Percentiles rank a stretch among this genome's conserved stretches.
Evolutionary conservation across 1,140 invertebrate genomes (phyloP).

Genomic region (Drosophila hydei): DNA sequence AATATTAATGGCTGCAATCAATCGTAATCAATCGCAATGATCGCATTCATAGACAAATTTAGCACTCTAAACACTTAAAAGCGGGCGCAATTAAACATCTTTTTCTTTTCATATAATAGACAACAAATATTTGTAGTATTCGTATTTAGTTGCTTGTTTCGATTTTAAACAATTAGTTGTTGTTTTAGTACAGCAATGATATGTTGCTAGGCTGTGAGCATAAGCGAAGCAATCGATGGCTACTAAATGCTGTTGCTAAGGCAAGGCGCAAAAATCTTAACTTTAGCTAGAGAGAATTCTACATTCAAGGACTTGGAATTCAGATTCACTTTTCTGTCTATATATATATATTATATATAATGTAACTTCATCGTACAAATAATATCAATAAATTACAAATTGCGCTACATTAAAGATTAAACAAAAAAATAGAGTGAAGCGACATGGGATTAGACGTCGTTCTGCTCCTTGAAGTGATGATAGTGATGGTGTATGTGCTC

Average conservation of each 20-base stretch:
- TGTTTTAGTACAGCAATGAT: constrained; percentile 52
- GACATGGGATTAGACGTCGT: constrained; percentile 68
- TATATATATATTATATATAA: neutral
- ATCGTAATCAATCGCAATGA: constrained; percentile 36
- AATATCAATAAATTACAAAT: constrained; percentile 75
- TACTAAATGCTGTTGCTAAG: constrained; percentile 40
- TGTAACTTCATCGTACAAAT: constrained; percentile 19
- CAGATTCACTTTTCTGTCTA: constrained; percentile 10
- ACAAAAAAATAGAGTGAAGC: constrained; percentile 40
- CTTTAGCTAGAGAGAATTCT: constrained; percentile 17
- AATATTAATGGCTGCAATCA: constrained; percentile 19
- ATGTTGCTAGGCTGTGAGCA: constrained; percentile 45
- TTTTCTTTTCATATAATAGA: constrained; percentile 72
- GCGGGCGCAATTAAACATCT: constrained; percentile 58
- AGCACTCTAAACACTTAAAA: constrained; percentile 57
- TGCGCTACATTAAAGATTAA: constrained; percentile 72
- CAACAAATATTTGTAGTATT: constrained; percentile 55
- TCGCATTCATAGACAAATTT: constrained; percentile 49
- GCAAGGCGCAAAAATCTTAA: constrained; percentile 51
- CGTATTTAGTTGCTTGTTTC: too few relatives aligned
- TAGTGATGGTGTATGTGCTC: constrained; percentile 94
- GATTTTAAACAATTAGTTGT: too few relatives aligned
- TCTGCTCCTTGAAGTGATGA: constrained; percentile 87
- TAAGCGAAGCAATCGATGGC: constrained; percentile 47
- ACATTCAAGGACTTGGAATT: constrained; percentile 12